These are phyloP conservation scores for Pachymerium ferrugineum DNA, from an alignment of 2,888 invertebrate genomes.

Conservation along the genomic window DNA sequence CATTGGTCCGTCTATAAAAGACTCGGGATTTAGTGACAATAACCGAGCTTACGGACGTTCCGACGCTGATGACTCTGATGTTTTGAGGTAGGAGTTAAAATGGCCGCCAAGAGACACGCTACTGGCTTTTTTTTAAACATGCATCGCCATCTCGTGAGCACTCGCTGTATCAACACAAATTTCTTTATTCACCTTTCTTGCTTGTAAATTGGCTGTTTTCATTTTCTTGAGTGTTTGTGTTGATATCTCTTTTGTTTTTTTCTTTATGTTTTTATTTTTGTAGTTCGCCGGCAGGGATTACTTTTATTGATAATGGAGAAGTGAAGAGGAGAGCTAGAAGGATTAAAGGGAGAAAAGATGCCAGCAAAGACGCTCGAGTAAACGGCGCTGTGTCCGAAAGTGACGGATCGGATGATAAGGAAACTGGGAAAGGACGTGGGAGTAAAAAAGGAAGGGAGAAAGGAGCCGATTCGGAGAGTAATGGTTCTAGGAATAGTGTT, in stretches of 20 bases:
- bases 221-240: not conserved
- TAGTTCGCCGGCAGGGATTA: conserved; percentile 22
- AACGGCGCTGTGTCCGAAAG: not conserved
- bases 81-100: conserved; percentile 11
- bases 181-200: not conserved
- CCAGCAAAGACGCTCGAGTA: not conserved
- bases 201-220: not conserved
- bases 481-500: not conserved
- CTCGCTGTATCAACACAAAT: not conserved
- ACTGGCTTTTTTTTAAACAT: not conserved
- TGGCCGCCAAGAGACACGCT: not conserved
- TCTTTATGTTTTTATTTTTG: not conserved
- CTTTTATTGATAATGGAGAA: conserved; percentile 31
- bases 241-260: not conserved
- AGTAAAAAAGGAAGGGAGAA: not conserved
- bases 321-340: not conserved
- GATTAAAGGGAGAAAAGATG: not conserved
- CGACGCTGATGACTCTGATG: conserved; percentile 27
- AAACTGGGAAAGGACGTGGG: not conserved
- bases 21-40: conserved; percentile 32
- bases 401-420: not conserved
- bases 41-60: conserved; percentile 7
- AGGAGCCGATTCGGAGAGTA: not conserved
- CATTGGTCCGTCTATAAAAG: not conserved
- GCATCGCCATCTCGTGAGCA: not conserved